Percentiles rank a stretch among this genome's conserved stretches.
Evolutionary conservation across 2,113 vertebrate species (phyloP).

Genomic region (Poeciliopsis retropinna): DNA sequence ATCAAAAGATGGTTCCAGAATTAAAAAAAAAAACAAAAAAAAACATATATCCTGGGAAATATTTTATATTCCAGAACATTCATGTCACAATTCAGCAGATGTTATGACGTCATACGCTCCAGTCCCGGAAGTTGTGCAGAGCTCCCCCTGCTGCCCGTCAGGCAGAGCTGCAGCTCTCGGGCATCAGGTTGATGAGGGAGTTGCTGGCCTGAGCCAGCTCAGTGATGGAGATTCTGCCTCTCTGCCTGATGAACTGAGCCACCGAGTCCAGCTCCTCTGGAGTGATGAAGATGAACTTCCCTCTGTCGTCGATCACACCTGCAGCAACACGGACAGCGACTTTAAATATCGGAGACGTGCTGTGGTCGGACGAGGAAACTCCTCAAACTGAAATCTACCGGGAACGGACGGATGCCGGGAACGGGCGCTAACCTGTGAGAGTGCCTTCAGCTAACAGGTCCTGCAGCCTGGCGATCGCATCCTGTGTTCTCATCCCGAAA

Average conservation of each 20-base stretch:
- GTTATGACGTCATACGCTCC: background rate
- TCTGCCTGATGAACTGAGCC: slow-evolving; percentile 88
- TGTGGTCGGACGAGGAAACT: too few species aligned
- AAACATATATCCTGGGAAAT: too few species aligned
- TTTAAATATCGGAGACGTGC: too few species aligned
- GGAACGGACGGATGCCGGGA: too few species aligned
- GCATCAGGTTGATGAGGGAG: slow-evolving; percentile 89
- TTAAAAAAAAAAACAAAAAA: too few species aligned
- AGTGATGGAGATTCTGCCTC: slow-evolving; percentile 90
- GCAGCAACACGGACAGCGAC: background rate
- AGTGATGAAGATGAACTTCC: slow-evolving; percentile 98
- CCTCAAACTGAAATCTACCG: too few species aligned
- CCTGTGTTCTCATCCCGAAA: slow-evolving; percentile 93
- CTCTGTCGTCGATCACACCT: slow-evolving; percentile 98
- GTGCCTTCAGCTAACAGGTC: slow-evolving; percentile 90
- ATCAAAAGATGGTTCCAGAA: too few species aligned
- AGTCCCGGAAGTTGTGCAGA: too few species aligned
- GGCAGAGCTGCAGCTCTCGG: slow-evolving; percentile 63
- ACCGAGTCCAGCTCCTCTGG: slow-evolving; percentile 89
- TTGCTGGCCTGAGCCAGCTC: slow-evolving; percentile 94
- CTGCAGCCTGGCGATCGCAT: slow-evolving; percentile 93
- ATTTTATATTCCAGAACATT: too few species aligned
- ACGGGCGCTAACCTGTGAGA: slow-evolving; percentile 86
- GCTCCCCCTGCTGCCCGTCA: slow-evolving; percentile 38
- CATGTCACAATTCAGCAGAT: too few species aligned